phyloP scores from a whole-genome alignment of 2,797 vertebrate genomes.

The Cyprinodon diabolis region DNA sequence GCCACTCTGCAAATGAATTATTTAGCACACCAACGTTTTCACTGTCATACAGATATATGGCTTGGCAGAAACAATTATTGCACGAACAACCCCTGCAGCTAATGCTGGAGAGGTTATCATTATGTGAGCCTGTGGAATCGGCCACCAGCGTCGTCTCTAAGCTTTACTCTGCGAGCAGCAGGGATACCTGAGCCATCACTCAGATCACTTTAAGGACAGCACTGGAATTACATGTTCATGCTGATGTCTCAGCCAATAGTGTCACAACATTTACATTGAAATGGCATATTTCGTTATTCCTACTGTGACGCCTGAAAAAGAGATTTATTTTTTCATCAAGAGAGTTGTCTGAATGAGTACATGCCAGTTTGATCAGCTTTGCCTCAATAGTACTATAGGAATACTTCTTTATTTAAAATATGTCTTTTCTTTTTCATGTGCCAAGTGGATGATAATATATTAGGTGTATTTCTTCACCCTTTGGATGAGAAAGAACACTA shows the following conservation, averaged over 20 bases:
- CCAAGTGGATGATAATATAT: conserved; percentile 78
- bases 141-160: conserved; percentile 61
- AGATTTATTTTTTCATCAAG: conserved; percentile 40
- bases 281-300: conserved; percentile 47
- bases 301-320: conserved; percentile 36
- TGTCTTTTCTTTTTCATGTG: conserved; percentile 63
- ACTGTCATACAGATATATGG: conserved; percentile 91
- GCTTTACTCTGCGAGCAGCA: conserved; percentile 67
- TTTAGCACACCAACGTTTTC: conserved; percentile 88
- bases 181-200: conserved; percentile 72
- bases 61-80: conserved; percentile 93
- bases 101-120: conserved; percentile 76
- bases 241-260: conserved; percentile 48
- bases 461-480: conserved; percentile 77
- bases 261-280: conserved; percentile 43
- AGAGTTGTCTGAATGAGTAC: conserved; percentile 12
- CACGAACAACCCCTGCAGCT: conserved; percentile 77
- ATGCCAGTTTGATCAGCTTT: conserved; percentile 8
- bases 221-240: conserved; percentile 59
- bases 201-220: conserved; percentile 64
- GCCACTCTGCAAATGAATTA: conserved; percentile 85
- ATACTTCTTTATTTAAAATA: conserved; percentile 3
- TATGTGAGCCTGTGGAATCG: conserved; percentile 67
- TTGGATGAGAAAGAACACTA: conserved; percentile 71
- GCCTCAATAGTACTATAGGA: neutral